Base-by-base conservation (phyloP, 2,797 vertebrate species). In the Odontamblyopus rebecca region DNA sequence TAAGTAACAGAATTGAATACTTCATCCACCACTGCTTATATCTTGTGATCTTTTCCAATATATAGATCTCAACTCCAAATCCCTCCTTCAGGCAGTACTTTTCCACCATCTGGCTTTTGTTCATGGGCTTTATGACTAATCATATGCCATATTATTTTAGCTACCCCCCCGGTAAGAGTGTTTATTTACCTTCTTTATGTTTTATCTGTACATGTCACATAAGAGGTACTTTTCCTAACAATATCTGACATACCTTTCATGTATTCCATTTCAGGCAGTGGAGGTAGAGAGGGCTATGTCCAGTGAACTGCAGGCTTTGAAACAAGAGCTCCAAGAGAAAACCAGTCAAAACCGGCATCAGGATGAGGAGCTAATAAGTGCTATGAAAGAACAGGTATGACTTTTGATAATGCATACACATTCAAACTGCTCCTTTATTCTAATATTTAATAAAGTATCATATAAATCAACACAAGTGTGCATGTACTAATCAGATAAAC, bases 361-460 rank as follows among this genome's bases (percentile, higher is more conserved):
- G 79, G 93, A 93, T 0, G 93, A 94, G 65, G 93, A 94, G 85
- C 71, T 94, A 68, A 87, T 94, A 72, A 92, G 89, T 68, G 90
- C 91, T 76, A 90, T 94, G 89, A 92, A 71, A 85, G 93, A 95
- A 78, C 92, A 95, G 93, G 94, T 94, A 85, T 77, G 15, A 48
- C 0, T 12, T 2, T 3, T 4, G 11, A 48, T 13, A 16, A 48
- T 48, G 16, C 44, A 15, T 48, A 13, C 9, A 44, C 41, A 44
- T 44, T 44, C 41, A 44, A 44, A 44, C 41, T 44, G 11, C 12
- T 48, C 13, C 13, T 48, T 48, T 48, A 13, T 44, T 44, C 41
- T 44, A 44, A 44, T 13, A 44, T 44, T 12, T 44, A 2, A 44
- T 44, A 2, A 48, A 48, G 13, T 48, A 48, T 48, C 44, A 48